Evolutionary conservation across 2,113 vertebrate genomes (phyloP), one percentile per base, ranked within the genome.

Genomic region (Pardalotus punctatus): DNA sequence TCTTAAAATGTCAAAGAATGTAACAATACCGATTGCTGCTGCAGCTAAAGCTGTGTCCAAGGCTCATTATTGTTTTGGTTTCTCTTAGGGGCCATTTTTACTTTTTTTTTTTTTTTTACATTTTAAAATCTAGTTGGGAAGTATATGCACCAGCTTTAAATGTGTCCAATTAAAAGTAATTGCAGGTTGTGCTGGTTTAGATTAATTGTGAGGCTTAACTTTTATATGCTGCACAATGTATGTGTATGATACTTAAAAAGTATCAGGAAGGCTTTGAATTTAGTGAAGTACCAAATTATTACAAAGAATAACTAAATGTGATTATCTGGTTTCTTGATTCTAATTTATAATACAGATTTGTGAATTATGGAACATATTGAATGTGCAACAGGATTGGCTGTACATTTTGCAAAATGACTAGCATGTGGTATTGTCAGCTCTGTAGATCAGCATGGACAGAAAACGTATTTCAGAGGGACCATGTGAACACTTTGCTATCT

Each of bases 21-120:
- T 29, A 38, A n/a, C 22, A 33, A 0, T 33, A 71, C 14, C 33
- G 5, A 12, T 64, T 1, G 0, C 33, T 4, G 5, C 36, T 87
- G 14, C 53, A 70, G 27, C 62, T 70, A 18, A 48, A 66, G 45
- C 58, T 72, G 7, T 54, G 43, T 29, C 24, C 2, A 2, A 76
- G 40, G 18, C 14, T 29, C 33, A 5, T 45, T 51, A 3, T 11
- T n/a, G n/a, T n/a, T 76, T 88, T 58, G 27, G 24, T 47, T 81
- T 89, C 35, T 71, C 35, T 43, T 53, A 29, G 16, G 33, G 20
- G 31, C 33, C 20, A 33, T 5, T 81, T 65, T n/a, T n/a, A n/a
- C n/a, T n/a, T n/a, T n/a, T n/a, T n/a, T n/a, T n/a, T n/a, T n/a
- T n/a, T n/a, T n/a, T n/a, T 25, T 62, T 57, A 14, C 0, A 4